Evolutionary conservation across 2,888 invertebrate species (phyloP), one percentile per base, ranked within the genome.

Genomic region (Acanthoscelides obtectus): DNA sequence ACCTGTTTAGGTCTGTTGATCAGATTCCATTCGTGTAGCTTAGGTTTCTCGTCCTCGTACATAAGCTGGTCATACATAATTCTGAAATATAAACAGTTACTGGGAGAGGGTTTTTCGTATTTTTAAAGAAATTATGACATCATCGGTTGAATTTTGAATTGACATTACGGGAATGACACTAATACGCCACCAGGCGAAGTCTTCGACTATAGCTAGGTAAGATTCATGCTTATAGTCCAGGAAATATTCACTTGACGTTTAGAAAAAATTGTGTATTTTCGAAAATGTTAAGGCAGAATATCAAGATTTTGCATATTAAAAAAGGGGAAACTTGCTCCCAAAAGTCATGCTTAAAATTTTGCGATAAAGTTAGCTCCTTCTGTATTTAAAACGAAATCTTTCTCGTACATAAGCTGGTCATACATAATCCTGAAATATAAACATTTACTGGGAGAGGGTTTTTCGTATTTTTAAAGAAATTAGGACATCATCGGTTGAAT

Each of bases 21-120:
- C 25, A 82, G 84, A 72, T 82, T 84, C 84, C 84, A 85, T 70
- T 85, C 83, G 77, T 84, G 84, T 45, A 84, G 75, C 76, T 81
- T 80, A 22, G 77, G 75, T 67, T 80, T 78, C 73, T 79, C 79
- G 66, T 78, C 76, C 70, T 77, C 75, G 66, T 74, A 74, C 45
- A 75, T 69, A 70, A 76, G 63, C 66, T 73, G 75, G 64, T 77
- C 75, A 21, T 76, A 73, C 77, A 78, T 75, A 27, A 66, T 76
- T 72, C 77, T 78, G 68, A 45, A 75, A 74, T 66, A 8, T 20
- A 67, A 68, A 71, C 22, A 67, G 20, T 22, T 0, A 45, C 17
- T 12, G 45, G 1, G 63, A 22, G 25, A 12, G 22, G 64, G 5
- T 22, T 64, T 45, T 64, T 64, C 5, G n/a, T 22, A 69, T 22